Base-by-base conservation (phyloP, 2,797 vertebrate genomes). In the Numenius phaeopus region DNA sequence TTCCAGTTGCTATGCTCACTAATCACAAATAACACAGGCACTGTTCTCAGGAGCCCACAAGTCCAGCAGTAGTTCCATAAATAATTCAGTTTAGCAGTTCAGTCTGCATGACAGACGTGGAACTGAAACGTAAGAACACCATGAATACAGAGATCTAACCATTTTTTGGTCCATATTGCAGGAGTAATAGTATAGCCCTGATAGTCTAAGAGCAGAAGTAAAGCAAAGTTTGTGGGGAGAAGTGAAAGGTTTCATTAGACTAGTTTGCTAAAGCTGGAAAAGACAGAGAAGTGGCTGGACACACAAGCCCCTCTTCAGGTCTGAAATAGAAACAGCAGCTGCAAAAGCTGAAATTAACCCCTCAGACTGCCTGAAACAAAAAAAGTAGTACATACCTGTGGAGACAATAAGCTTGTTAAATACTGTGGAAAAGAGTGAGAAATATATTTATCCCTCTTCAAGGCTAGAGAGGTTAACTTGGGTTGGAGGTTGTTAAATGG, bases 281-380 rank as follows among this genome's bases (percentile, higher is more conserved):
- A 8, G 73, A 37, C 59, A 83, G 61, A 84, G n/a, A 83, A 85
- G 59, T 49, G 44, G 77, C 17, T 65, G 37, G 37, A 66, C 42
- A 22, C 23, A 80, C 13, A 71, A 69, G 37, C 37, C 39, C 29
- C 57, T 62, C 69, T 64, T 88, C 69, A 78, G 61, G 46, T 65
- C 72, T 93, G 58, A 86, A 90, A 90, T 5, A 83, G 83, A 90
- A 95, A 88, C 11, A 78, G 76, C 69, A 91, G 49, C 29, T 58
- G 32, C 44, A 55, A 75, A 83, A 96, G 26, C 57, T 40, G 23
- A 81, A 95, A 88, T 81, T 67, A 83, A 79, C 16, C 13, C 29
- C 15, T 81, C 49, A 67, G 49, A 26, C 22, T 62, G 13, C 30
- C 15, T 72, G 67, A 54, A 76, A 79, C 29, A 72, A 75, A 52